Evolutionary conservation across 1,140 invertebrate species (phyloP), one percentile per base, ranked within the genome.

Genomic region (Achroia grisella): DNA sequence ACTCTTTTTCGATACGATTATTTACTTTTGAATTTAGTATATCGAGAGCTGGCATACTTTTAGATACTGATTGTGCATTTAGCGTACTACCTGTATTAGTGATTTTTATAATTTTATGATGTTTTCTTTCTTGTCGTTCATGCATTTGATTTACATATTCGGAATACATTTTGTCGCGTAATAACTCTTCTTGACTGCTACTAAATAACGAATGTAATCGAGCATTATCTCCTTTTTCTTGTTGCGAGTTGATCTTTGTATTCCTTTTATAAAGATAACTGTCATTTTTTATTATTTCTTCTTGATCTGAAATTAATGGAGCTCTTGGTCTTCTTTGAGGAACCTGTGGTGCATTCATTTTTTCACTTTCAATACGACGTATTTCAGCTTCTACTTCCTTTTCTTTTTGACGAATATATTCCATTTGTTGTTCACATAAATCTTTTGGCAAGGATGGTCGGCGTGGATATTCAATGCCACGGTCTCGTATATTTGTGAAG

Each of bases 121-220:
- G 89, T 42, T 91, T 92, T 17, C 94, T 87, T 63, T 94, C 90
- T 53, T 93, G 90, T n/a, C 93, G 87, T 74, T 94, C 92, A 1
- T 91, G 88, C 39, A 95, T 90, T 83, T 94, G 92, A 60, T 89
- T 86, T 69, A 94, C 89, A 75, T 94, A 95, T 74, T 95, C 94
- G 48, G 92, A 88, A 66, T 93, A 94, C 93, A 95, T 95, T 68
- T 90, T 88, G 49, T 91, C 89, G 6, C 93, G 88, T 12, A 71
- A 56, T 63, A 94, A 90, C 29, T 89, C 87, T 74, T 94, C 93
- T 76, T 87, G 35, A 85, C 85, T 52, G 78, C 79, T 50, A 85
- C 73, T 79, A 80, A 42, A 86, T 52, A 56, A 50, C 8, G 75
- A 74, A 36, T 61, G 70, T 27, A 67, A 39, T 55, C 71, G 73